Base-by-base conservation (phyloP, 1,140 invertebrate genomes). In the Drosophila rhopaloa region DNA sequence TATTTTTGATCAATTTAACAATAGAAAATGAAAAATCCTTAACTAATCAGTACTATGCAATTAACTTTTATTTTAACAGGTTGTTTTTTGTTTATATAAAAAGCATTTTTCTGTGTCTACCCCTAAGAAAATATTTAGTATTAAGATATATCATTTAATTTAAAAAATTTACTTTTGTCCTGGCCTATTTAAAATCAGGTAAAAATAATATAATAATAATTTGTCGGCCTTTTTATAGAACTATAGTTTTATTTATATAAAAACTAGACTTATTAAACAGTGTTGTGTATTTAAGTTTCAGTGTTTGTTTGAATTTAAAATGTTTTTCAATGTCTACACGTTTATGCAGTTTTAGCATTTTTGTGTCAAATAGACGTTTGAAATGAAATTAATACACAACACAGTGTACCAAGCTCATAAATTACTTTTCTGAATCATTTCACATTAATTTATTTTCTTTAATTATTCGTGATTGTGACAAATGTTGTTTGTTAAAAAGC, bases 11-110 rank as follows among this genome's bases (percentile, higher is more conserved):
- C 6, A 80, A 62, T 67, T 76, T 54, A 78, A 86, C 78, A 81
- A 71, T 86, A 81, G 60, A 76, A 86, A 79, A 58, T 85, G 68
- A 65, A 78, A 47, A 78, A 86, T n/a, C 65, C 81, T 86, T 85
- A 86, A 81, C 81, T 86, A 78, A 79, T 85, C 81, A 85, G 81
- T 85, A 86, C 82, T 70, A 77, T 68, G 43, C 72, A 78, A 60
- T 81, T 66, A 65, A 58, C n/a, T 32, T 59, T 67, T 62, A 46
- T 35, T 62, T 63, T 75, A 81, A 81, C 76, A 81, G 35, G 47
- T 27, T 61, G 11, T 62, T 43, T 51, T 43, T 51, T 35, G 29
- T 27, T 58, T 66, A 44, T 76, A 47, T 51, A 51, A 55, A 68
- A 68, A 67, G 40, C 44, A 62, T 76, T 57, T 9, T 51, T 38